phyloP scores from a whole-genome alignment of 2,797 vertebrate genomes.

The Streptopelia turtur region DNA sequence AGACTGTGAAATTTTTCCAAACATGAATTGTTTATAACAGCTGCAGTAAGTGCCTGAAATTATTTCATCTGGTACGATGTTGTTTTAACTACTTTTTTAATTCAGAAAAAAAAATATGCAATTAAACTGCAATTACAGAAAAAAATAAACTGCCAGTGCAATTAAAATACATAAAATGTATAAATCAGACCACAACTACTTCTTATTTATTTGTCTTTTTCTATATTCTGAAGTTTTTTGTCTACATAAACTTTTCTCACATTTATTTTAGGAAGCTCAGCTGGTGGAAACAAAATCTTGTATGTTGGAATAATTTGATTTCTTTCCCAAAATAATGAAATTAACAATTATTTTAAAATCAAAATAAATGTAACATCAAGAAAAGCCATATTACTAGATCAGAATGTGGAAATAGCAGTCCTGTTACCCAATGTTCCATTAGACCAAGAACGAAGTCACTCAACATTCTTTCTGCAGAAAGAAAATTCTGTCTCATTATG shows the following conservation, averaged over 20 bases:
- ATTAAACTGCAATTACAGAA: conserved; percentile 78
- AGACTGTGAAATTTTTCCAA: conserved; percentile 72
- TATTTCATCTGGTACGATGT: conserved; percentile 62
- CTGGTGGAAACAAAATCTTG: background rate
- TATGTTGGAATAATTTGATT: background rate
- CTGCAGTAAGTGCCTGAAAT: conserved; percentile 63
- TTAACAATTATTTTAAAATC: conserved; percentile 40
- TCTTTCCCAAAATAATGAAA: conserved; percentile 44
- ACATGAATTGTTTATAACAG: conserved; percentile 64
- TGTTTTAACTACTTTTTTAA: conserved; percentile 76
- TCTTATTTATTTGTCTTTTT: conserved; percentile 33
- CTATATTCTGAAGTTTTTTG: background rate
- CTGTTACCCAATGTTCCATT: background rate
- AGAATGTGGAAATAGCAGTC: background rate
- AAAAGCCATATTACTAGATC: background rate
- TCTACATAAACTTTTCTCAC: background rate
- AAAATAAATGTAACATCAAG: conserved; percentile 1
- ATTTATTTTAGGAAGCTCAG: conserved; percentile 26
- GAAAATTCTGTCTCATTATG: background rate
- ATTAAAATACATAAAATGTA: conserved; percentile 72
- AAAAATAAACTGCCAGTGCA: conserved; percentile 68
- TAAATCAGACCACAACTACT: conserved; percentile 17
- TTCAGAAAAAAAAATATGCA: conserved; percentile 78
- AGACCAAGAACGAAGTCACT: background rate
- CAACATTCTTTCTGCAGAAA: background rate